Base-by-base conservation (phyloP, 2,888 invertebrate genomes). In the Eilema sororculum region DNA sequence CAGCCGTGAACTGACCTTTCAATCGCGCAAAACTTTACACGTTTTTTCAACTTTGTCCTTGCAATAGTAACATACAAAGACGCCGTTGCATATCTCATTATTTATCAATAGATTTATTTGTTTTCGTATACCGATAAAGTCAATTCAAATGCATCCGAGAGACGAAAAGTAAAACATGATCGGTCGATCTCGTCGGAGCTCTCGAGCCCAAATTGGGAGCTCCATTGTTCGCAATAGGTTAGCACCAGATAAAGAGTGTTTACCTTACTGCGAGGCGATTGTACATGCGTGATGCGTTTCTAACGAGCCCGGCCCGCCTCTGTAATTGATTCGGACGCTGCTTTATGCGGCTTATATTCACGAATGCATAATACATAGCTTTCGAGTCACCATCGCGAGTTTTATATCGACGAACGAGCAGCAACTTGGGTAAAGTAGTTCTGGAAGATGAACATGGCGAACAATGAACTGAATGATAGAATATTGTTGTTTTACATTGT, bases 231-330 rank as follows among this genome's bases (percentile, higher is more conserved):
- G 77, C 88, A 86, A 87, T 89, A 89, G 90, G 88, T 92, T 92
- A 92, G 92, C 93, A 91, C 93, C 92, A 93, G 92, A 92, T 92
- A 93, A 92, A 89, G 88, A 87, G 87, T 91, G 93, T 91, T 92
- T 91, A 89, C 91, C 89, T 90, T 89, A 88, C 90, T 78, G 86
- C 89, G 87, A 85, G 84, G 83, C 93, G 92, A 94, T 94, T 94
- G 93, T 91, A 93, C 91, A 95, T 95, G 94, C 95, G 94, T 94
- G 95, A 94, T 93, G 95, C 95, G 95, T 95, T 94, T 94, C 95
- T 94, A 95, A 95, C 95, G 94, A 95, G 95, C 89, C 84, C 89
- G 74, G 83, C 83, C 88, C 86, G 91, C 89, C 88, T 87, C 91
- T 83, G 88, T 93, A 95, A 95, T 95, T 94, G 94, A 94, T 94